Conservation (phyloP, 2,797 vertebrate genomes). For the Syncerus caffer region DNA sequence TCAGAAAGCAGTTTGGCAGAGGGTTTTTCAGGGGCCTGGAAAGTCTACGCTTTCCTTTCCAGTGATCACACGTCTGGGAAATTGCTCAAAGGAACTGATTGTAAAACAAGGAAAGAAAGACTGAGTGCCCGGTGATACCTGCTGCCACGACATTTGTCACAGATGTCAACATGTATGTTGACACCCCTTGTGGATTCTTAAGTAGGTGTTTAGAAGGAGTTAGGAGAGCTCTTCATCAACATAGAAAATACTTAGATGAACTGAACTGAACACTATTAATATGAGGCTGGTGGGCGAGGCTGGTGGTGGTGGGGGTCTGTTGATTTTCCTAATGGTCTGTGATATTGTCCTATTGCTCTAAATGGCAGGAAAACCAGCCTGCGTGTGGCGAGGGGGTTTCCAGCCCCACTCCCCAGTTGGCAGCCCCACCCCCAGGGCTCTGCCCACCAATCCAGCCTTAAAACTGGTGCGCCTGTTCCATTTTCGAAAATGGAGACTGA, state of each 20-base stretch:
- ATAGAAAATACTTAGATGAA: neutral
- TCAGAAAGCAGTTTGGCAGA: neutral
- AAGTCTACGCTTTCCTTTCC: neutral
- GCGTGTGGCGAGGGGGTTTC: accelerated
- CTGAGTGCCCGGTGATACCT: accelerated
- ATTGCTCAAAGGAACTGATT: neutral
- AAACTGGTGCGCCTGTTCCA: neutral
- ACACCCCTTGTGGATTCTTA: too few relatives aligned
- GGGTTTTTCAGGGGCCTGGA: neutral
- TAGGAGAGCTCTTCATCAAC: neutral
- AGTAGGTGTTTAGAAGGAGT: neutral
- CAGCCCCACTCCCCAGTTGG: accelerated
- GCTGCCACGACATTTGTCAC: accelerated
- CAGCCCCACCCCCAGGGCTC: neutral
- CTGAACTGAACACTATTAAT: neutral
- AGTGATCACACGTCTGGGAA: neutral
- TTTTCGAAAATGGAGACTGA: neutral
- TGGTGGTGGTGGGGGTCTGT: too few relatives aligned
- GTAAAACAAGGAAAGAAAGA: neutral
- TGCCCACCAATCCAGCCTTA: too few relatives aligned
- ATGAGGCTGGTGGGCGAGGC: neutral
- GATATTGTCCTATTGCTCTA: neutral
- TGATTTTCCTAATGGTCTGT: neutral
- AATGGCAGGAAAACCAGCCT: neutral
- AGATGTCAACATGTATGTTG: neutral